Percentiles rank a stretch among this genome's conserved stretches.
These are phyloP conservation scores for Drosophila mimetica DNA, from an alignment of 2,888 invertebrate genomes.

Conservation along the genomic window DNA sequence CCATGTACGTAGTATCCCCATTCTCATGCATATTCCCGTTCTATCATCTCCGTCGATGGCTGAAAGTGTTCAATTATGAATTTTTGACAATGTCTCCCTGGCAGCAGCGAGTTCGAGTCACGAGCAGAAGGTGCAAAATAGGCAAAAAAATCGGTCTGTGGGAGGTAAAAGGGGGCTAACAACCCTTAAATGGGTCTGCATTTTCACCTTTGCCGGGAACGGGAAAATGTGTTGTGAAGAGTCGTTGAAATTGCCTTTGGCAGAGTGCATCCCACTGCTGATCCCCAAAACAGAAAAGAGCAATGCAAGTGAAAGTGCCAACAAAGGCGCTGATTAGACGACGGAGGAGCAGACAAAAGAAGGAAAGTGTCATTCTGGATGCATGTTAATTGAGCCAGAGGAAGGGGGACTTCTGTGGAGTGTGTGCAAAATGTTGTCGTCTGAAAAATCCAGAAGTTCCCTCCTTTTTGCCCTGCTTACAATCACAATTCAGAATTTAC, in stretches of 20 bases:
- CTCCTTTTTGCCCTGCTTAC: background rate
- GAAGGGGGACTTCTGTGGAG: background rate
- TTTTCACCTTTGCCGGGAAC: conserved; percentile 2
- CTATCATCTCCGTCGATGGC: conserved; percentile 18
- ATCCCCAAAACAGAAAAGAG: conserved; percentile 33
- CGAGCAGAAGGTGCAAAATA: conserved; percentile 64
- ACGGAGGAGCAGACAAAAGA: conserved; percentile 37
- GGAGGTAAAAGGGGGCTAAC: conserved; percentile 36
- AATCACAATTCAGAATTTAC: background rate
- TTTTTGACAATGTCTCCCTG: conserved; percentile 71
- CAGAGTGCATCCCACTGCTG: conserved; percentile 54
- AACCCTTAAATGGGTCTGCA: conserved; percentile 59
- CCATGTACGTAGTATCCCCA: conserved; percentile 24
- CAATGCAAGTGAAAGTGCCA: conserved; percentile 69
- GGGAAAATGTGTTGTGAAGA: conserved; percentile 37
- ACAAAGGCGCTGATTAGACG: conserved; percentile 75
- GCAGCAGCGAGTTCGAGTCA: conserved; percentile 9
- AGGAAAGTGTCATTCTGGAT: conserved; percentile 24
- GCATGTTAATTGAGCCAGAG: conserved; percentile 39
- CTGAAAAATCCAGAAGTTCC: background rate
- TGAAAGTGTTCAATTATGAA: conserved; percentile 76
- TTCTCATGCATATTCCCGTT: conserved; percentile 35
- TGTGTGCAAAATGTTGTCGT: background rate
- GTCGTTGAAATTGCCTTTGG: conserved; percentile 54
- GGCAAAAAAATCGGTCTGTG: conserved; percentile 46